Conservation (phyloP, 2,797 vertebrate genomes). For the Typhlichthys eigenmanni region DNA sequence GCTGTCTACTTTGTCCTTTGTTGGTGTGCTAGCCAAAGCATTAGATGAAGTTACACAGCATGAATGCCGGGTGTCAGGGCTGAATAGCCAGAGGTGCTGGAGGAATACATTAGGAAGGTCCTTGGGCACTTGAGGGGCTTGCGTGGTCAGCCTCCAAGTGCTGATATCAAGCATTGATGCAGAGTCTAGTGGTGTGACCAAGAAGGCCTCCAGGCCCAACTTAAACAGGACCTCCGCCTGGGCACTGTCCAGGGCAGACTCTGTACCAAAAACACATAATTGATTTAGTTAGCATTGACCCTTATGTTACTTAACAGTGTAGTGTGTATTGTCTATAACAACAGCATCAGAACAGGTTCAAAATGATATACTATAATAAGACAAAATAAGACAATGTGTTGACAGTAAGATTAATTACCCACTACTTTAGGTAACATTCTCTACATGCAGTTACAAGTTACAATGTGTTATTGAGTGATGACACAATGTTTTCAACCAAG, state of each 20-base stretch:
- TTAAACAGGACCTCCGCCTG: conserved; percentile 56
- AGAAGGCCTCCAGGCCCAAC: conserved; percentile 60
- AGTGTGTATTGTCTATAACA: background rate
- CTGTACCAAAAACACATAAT: conserved; percentile 43
- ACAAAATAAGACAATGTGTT: too few species aligned
- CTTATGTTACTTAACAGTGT: background rate
- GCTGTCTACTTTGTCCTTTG: conserved; percentile 8
- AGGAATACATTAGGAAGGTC: conserved; percentile 71
- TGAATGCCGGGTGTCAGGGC: conserved; percentile 64
- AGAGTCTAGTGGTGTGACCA: conserved; percentile 54
- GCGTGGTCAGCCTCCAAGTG: conserved; percentile 59
- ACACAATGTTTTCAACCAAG: background rate
- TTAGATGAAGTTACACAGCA: conserved; percentile 31
- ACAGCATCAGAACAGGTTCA: too few species aligned
- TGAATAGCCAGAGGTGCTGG: conserved; percentile 67
- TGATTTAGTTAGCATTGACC: conserved; percentile 4
- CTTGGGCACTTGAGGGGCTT: conserved; percentile 44
- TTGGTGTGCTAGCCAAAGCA: background rate
- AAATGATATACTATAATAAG: too few species aligned
- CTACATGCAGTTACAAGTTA: background rate
- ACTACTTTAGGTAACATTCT: too few species aligned
- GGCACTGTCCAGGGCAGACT: conserved; percentile 50
- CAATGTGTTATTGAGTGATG: background rate
- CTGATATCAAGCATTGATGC: conserved; percentile 62
- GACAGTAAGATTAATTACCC: too few species aligned